phyloP scores from a whole-genome alignment of 1,140 invertebrate genomes.

The Megalopta genalis region DNA sequence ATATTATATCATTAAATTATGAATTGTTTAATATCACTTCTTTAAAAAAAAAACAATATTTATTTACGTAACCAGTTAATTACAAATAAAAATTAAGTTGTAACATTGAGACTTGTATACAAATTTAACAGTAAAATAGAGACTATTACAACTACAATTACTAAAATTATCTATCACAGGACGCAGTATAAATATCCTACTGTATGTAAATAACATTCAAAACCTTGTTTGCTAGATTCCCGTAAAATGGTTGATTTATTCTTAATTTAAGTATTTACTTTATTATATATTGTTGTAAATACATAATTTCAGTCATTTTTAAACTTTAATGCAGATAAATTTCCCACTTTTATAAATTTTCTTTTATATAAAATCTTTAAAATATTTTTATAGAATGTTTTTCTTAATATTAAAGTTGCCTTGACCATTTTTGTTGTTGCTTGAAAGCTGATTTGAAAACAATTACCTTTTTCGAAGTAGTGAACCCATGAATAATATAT shows the following conservation, averaged over 20 bases:
- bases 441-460: background rate
- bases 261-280: background rate
- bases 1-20: no score
- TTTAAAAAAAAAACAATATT: conserved; percentile 6
- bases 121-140: conserved; percentile 4
- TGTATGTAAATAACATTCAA: background rate
- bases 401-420: no score
- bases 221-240: background rate
- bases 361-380: background rate
- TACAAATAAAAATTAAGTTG: conserved; percentile 22
- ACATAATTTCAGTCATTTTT: background rate
- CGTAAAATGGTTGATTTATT: background rate
- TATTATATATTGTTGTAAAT: no score
- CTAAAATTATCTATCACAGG: conserved; percentile 6
- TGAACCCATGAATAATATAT: background rate
- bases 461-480: background rate
- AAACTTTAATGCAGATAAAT: background rate
- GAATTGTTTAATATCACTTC: background rate
- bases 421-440: no score
- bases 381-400: background rate
- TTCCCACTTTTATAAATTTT: no score
- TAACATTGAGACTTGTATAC: conserved; percentile 14
- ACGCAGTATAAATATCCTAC: conserved; percentile 8
- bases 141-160: background rate
- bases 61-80: conserved; percentile 17